These are phyloP conservation scores for Procambarus virginalis DNA, from an alignment of 1,140 invertebrate genomes.

Conservation along the genomic window DNA sequence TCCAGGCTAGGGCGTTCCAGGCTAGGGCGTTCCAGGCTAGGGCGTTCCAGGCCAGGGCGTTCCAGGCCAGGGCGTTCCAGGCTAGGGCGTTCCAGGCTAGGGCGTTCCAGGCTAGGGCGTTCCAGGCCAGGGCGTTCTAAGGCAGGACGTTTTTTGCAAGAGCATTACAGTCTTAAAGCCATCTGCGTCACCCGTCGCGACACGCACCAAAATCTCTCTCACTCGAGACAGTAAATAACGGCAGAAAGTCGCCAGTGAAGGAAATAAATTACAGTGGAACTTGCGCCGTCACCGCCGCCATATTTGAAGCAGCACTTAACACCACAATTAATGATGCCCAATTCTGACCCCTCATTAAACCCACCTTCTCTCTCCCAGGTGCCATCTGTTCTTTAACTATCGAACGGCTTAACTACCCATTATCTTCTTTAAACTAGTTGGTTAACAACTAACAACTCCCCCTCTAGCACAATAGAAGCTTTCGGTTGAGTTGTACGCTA, in stretches of 20 bases:
- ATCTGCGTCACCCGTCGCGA: too few relatives aligned
- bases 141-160: too few relatives aligned
- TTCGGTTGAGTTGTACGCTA: not conserved
- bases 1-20: too few relatives aligned
- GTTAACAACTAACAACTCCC: not conserved
- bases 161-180: too few relatives aligned
- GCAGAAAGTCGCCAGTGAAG: conserved; percentile 13
- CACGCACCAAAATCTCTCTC: not conserved
- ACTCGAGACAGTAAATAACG: not conserved
- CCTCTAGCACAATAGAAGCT: not conserved
- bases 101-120: too few relatives aligned
- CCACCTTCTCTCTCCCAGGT: not conserved
- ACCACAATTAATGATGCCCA: conserved; percentile 44
- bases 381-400: not conserved
- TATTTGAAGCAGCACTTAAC: conserved; percentile 40
- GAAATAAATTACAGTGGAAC: conserved; percentile 13
- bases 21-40: too few relatives aligned
- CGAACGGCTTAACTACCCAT: not conserved
- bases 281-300: conserved; percentile 25
- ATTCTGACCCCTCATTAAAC: conserved; percentile 31
- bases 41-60: too few relatives aligned
- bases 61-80: too few relatives aligned
- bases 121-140: too few relatives aligned
- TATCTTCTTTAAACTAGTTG: not conserved
- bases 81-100: too few relatives aligned